Evolutionary conservation across 1,140 invertebrate species (phyloP), one percentile per base, ranked within the genome.

Genomic region (Maniola jurtina): DNA sequence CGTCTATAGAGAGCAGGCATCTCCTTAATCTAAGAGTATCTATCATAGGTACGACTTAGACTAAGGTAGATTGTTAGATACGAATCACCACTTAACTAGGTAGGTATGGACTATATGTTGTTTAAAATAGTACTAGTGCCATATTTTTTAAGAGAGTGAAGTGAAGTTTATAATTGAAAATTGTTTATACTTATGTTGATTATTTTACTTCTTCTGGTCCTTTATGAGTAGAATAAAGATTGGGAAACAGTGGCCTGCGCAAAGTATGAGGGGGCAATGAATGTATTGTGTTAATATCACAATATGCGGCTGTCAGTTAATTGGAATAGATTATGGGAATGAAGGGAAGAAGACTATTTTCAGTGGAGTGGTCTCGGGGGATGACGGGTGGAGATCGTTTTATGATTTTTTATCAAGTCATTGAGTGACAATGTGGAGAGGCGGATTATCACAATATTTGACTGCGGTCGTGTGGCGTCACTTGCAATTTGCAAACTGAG

Each of bases 321-420:
- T 90, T 90, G 86, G 86, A 89, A 90, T 90, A 90, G 88, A 90
- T 90, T 90, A 88, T 90, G 88, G 88, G 88, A 90, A 88, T 84
- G 77, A 81, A 86, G 83, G 84, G 83, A 86, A 82, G 78, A 79
- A 75, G 76, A 76, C 59, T 65, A 70, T 71, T 70, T 70, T 73
- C 64, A 67, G 75, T 64, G 65, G 81, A 84, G 77, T 62, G 75
- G 74, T 80, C 81, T 77, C 82, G 75, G 59, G 86, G 86, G 86
- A 84, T 75, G 61, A 55, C 65, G 68, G 64, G 61, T 68, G 73
- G 71, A 66, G 69, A 72, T 79, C 76, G 68, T 83, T 86, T 83
- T 83, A 83, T 83, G 73, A 63, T 79, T 85, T 88, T 90, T 90
- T 88, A 90, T 88, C 88, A 80, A 90, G 86, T 90, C 88, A 90